phyloP scores from a whole-genome alignment of 2,797 vertebrate species.

The Sebastolobus altivelis region DNA sequence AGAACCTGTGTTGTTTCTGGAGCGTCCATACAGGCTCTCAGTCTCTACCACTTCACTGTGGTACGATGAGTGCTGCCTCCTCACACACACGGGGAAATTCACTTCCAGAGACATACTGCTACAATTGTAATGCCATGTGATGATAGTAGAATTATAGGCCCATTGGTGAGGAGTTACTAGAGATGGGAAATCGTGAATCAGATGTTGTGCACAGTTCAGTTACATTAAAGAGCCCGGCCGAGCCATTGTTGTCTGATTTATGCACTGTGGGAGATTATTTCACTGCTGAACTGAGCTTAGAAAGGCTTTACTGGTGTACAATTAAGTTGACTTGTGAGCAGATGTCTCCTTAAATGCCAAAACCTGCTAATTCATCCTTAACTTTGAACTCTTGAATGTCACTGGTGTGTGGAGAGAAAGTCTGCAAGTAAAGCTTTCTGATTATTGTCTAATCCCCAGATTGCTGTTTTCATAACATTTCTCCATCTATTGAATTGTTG shows the following conservation, averaged over 20 bases:
- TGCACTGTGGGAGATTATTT: conserved; percentile 30
- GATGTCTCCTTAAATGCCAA: conserved; percentile 13
- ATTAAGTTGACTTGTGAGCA: conserved; percentile 20
- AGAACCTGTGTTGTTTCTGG: conserved; percentile 55
- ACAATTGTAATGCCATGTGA: conserved; percentile 6
- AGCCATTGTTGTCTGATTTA: conserved; percentile 35
- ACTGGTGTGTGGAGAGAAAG: conserved; percentile 20
- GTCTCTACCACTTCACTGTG: conserved; percentile 37
- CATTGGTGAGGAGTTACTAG: conserved; percentile 7
- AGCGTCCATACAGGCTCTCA: conserved; percentile 25
- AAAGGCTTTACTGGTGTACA: conserved; percentile 10
- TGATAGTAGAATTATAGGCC: conserved; percentile 22
- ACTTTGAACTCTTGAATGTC: conserved; percentile 7
- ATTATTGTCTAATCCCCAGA: conserved; percentile 1
- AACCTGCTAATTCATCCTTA: conserved; percentile 17
- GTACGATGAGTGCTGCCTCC: conserved; percentile 21
- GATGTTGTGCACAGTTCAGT: conserved; percentile 5
- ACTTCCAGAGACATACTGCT: conserved; percentile 17
- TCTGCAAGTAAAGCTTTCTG: not conserved
- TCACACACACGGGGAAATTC: conserved; percentile 9
- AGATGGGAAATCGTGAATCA: conserved; percentile 38
- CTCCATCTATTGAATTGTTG: conserved; percentile 9
- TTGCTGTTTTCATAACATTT: conserved; percentile 4
- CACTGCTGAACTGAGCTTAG: conserved; percentile 16
- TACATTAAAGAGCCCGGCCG: not conserved